These are phyloP conservation scores for Harpegnathos saltator DNA, from an alignment of 1,140 invertebrate genomes.

Conservation along the genomic window DNA sequence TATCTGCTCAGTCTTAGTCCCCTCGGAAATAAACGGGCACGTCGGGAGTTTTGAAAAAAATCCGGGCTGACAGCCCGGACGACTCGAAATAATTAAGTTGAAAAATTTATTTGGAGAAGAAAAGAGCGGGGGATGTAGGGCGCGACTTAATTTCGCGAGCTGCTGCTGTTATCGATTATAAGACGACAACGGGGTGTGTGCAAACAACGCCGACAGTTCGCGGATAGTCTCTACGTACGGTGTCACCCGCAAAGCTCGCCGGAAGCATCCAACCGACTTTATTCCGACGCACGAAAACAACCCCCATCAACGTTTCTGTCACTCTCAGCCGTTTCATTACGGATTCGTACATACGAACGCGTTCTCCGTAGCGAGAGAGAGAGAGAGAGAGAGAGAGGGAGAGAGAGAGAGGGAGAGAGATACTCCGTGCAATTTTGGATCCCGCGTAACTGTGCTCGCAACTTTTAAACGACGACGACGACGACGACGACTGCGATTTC, in stretches of 20 bases:
- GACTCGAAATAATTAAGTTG: neutral
- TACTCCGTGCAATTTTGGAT: constrained; percentile 36
- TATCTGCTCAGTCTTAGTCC: too few species aligned
- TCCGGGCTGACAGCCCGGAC: too few species aligned
- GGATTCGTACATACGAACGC: constrained; percentile 50
- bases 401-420: too few species aligned
- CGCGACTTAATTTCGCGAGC: constrained; percentile 20
- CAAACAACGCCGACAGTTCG: constrained; percentile 40
- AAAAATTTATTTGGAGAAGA: neutral
- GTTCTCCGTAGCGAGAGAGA: constrained; percentile 43
- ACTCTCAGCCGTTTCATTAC: constrained; percentile 62
- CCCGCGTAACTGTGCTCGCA: neutral
- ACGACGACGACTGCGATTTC: neutral
- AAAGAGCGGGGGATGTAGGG: neutral
- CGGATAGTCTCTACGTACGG: constrained; percentile 41
- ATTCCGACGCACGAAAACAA: constrained; percentile 60
- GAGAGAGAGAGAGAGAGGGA: too few species aligned
- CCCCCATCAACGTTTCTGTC: constrained; percentile 68
- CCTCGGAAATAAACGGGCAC: too few species aligned
- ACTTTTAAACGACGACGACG: constrained; percentile 29
- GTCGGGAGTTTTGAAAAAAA: too few species aligned
- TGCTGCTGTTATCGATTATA: constrained; percentile 33
- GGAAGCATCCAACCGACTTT: constrained; percentile 64
- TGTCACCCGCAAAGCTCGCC: constrained; percentile 64
- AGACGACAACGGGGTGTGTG: constrained; percentile 11